Conservation (phyloP, 2,888 invertebrate genomes). For the Caenorhabditis sp. region DNA sequence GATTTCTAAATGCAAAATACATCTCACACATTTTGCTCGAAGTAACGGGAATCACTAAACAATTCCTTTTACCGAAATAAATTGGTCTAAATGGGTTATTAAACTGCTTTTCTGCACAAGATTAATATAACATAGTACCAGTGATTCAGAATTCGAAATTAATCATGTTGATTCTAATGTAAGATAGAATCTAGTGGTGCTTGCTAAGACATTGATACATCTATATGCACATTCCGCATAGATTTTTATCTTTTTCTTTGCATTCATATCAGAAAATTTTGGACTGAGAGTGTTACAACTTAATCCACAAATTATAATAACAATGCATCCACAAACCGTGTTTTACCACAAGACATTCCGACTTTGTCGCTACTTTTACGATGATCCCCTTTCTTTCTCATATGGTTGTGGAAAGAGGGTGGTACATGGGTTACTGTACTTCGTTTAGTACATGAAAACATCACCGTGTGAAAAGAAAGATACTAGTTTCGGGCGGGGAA, state of each 20-base stretch:
- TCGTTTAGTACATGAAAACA: neutral
- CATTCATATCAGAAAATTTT: neutral
- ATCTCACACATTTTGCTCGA: no score
- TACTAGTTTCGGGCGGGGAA: neutral
- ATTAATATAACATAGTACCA: no score
- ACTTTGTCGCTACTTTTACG: slow-evolving; percentile 38
- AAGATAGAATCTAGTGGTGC: slow-evolving; percentile 2
- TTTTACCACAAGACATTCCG: slow-evolving; percentile 47
- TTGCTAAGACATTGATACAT: neutral
- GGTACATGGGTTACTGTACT: no score
- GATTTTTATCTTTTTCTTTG: slow-evolving; percentile 7
- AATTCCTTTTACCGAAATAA: no score
- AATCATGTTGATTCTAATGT: slow-evolving; percentile 8
- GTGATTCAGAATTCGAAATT: neutral
- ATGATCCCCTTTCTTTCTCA: slow-evolving; percentile 14
- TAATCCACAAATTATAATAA: slow-evolving; percentile 54
- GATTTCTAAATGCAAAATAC: no score
- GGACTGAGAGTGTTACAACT: neutral
- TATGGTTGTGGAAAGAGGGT: no score
- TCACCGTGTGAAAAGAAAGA: slow-evolving; percentile 19
- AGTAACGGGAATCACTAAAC: no score
- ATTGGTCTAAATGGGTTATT: no score
- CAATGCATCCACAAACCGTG: slow-evolving; percentile 49
- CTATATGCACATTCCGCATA: neutral
- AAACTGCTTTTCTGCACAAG: no score